These are phyloP conservation scores for Isurus oxyrinchus DNA, from an alignment of 2,113 vertebrate genomes.

Conservation along the genomic window DNA sequence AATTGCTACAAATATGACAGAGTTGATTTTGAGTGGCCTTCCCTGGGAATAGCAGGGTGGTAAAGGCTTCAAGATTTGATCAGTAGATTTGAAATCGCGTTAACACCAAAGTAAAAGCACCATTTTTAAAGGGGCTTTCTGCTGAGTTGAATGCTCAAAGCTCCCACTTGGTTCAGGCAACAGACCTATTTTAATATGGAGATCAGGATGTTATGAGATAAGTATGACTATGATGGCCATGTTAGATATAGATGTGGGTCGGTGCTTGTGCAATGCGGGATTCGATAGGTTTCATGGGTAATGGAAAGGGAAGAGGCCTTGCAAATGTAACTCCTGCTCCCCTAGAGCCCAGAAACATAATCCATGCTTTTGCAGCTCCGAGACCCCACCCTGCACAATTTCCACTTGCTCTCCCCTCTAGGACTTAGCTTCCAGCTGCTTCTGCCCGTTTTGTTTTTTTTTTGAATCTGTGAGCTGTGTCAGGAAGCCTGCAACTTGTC, in stretches of 20 bases:
- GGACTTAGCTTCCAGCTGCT: neutral
- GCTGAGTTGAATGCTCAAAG: neutral
- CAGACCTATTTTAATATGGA: neutral
- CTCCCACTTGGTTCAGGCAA: neutral
- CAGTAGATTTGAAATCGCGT: neutral
- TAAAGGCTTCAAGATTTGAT: neutral
- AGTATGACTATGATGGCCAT: neutral
- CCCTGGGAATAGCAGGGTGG: neutral
- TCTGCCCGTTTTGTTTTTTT: neutral
- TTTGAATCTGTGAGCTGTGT: neutral
- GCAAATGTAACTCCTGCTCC: neutral
- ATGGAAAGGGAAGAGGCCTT: neutral
- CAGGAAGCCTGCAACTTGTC: neutral
- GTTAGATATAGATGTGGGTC: neutral
- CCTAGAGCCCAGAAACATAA: neutral
- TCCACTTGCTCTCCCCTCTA: too few species aligned
- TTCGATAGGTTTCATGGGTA: neutral
- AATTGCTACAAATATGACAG: neutral
- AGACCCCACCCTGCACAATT: neutral
- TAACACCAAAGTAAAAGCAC: neutral
- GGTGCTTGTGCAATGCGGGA: neutral
- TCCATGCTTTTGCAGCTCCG: neutral
- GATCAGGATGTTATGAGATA: neutral
- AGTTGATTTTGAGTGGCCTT: neutral
- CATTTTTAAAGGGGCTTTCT: neutral